Evolutionary conservation across 2,888 invertebrate species (phyloP).

Genomic region (Habroteleia sp.): DNA sequence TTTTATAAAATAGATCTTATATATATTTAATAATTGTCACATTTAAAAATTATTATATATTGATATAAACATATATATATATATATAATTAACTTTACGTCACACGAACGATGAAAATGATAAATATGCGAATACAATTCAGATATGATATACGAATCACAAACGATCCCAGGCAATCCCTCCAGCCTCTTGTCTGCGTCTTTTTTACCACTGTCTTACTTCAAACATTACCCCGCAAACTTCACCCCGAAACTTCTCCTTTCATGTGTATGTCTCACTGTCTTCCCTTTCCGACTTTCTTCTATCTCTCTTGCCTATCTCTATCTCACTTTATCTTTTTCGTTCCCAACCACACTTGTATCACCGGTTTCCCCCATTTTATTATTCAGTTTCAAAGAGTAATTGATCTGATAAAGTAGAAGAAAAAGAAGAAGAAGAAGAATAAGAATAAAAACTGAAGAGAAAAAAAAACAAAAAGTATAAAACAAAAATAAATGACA

Average conservation of each 20-base stretch:
- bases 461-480: background rate
- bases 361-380: conserved; percentile 46
- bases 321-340: conserved; percentile 50
- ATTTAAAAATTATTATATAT: too few relatives aligned
- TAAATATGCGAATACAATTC: conserved; percentile 20
- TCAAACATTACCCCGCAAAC: conserved; percentile 62
- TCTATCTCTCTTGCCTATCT: conserved; percentile 39
- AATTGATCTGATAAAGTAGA: conserved; percentile 5
- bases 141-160: conserved; percentile 57
- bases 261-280: conserved; percentile 71
- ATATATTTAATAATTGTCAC: too few relatives aligned
- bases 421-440: conserved; percentile 8
- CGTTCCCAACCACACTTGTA: conserved; percentile 36
- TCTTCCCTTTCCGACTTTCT: conserved; percentile 21
- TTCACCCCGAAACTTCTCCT: conserved; percentile 44
- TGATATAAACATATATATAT: background rate
- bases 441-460: background rate
- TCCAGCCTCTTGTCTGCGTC: conserved; percentile 81
- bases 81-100: conserved; percentile 15
- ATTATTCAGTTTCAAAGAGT: conserved; percentile 35
- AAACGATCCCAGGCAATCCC: conserved; percentile 69
- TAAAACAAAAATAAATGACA: background rate
- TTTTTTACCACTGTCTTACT: conserved; percentile 74
- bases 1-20: too few relatives aligned
- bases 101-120: conserved; percentile 44